phyloP scores from a whole-genome alignment of 2,113 vertebrate species.

The Halichoeres trimaculatus region DNA sequence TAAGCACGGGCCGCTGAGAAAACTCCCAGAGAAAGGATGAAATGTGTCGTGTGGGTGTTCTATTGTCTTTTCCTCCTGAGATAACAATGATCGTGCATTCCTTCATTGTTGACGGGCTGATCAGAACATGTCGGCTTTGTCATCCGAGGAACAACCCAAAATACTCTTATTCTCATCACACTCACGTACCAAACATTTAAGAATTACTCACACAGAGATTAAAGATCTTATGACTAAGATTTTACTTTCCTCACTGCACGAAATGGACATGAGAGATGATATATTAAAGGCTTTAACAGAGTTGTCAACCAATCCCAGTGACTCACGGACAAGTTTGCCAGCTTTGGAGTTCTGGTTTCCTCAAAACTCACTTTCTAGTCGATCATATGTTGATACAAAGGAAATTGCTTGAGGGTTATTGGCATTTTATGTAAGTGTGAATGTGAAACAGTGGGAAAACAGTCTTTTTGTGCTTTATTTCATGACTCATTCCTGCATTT shows the following conservation, averaged over 20 bases:
- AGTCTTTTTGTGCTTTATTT: too few species aligned
- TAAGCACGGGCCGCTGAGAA: too few species aligned
- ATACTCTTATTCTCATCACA: neutral
- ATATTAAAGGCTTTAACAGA: conserved; percentile 18
- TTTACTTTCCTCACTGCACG: conserved; percentile 11
- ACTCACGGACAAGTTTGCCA: conserved; percentile 39
- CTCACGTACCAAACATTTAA: conserved; percentile 14
- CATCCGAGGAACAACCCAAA: neutral
- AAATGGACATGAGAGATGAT: neutral
- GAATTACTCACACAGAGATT: conserved; percentile 24
- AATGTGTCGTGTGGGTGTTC: neutral
- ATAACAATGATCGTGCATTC: neutral
- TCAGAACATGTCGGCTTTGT: neutral
- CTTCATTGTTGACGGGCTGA: neutral
- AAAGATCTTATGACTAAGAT: conserved; percentile 32
- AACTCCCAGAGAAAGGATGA: conserved; percentile 4
- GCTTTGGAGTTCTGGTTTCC: conserved; percentile 13
- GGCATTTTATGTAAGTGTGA: neutral
- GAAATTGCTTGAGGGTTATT: neutral
- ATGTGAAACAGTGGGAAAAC: too few species aligned
- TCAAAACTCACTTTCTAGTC: conserved; percentile 15
- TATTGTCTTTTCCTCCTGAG: neutral
- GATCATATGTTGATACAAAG: neutral
- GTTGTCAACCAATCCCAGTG: conserved; percentile 34
- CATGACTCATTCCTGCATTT: too few species aligned